Base-by-base conservation (phyloP, 1,140 invertebrate species). In the Apocrypta bakeri region DNA sequence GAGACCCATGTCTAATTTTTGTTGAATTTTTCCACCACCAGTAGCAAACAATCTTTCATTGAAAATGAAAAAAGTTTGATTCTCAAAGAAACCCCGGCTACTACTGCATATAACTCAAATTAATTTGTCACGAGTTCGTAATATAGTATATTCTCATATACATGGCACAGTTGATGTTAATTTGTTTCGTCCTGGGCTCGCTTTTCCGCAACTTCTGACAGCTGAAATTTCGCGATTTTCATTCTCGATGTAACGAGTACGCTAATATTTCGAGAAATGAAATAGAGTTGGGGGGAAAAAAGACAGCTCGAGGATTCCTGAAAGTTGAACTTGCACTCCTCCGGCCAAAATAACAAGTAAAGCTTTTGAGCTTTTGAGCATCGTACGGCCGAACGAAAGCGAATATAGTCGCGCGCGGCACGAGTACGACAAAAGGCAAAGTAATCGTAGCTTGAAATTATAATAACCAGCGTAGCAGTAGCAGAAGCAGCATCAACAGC, bases 361-460 rank as follows among this genome's bases (percentile, higher is more conserved):
- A 87, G 85, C 86, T 87, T 87, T 89, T 87, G 86, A 89, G 86
- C 88, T 88, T 88, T 88, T 82, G 85, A 85, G 86, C 85, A 81
- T 80, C 84, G 81, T 85, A 84, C 79, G 85, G 83, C 84, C 82
- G 79, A 80, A 80, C 3, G 48, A 24, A 63, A 31, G 25, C 48
- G 69, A 72, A 63, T n/a, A 24, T 29, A 72, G 11, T 33, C 64
- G 85, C 83, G 77, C 86, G 79, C 63, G n/a, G 86, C 87, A 85
- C 82, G 85, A 84, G 84, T 75, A 84, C 85, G 86, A 90, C 88
- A 89, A 89, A 90, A 89, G 89, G 84, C 87, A 88, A 88, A 90
- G 88, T 90, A 90, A 91, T 91, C 89, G 88, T 88, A 88, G 89
- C 87, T 91, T 89, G 87, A 90, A 90, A 90, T 90, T 90, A 88